These are phyloP conservation scores for Homarus gammarus DNA, from an alignment of 2,888 invertebrate species.

Conservation along the genomic window DNA sequence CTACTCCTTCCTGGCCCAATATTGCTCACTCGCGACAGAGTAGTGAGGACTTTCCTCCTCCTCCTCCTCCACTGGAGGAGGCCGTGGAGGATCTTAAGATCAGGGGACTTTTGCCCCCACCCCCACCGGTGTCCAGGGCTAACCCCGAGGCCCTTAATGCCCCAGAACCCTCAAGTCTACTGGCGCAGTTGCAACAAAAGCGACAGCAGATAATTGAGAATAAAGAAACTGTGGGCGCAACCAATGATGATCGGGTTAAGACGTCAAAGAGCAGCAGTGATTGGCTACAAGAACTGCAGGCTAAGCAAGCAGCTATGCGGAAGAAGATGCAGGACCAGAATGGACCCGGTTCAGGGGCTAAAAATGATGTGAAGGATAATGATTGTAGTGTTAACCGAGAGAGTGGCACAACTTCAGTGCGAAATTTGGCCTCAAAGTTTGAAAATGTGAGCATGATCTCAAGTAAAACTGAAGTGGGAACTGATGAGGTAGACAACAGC, in stretches of 20 bases:
- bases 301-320: constrained; percentile 83
- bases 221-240: constrained; percentile 75
- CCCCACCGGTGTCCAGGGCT: constrained; percentile 61
- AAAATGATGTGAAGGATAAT: constrained; percentile 38
- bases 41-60: constrained; percentile 93
- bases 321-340: constrained; percentile 79
- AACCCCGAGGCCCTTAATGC: constrained; percentile 50
- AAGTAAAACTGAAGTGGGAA: constrained; percentile 52
- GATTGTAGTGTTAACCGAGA: neutral
- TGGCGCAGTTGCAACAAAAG: constrained; percentile 77
- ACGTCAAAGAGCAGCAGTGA: constrained; percentile 81
- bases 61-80: constrained; percentile 82
- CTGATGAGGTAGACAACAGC: constrained; percentile 75
- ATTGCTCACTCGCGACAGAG: constrained; percentile 90
- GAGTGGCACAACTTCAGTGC: constrained; percentile 81
- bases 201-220: constrained; percentile 80
- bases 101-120: constrained; percentile 67
- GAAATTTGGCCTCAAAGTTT: constrained; percentile 90
- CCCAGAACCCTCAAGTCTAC: constrained; percentile 73
- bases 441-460: constrained; percentile 81
- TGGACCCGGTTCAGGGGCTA: constrained; percentile 52
- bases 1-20: constrained; percentile 85
- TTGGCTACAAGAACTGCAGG: constrained; percentile 89
- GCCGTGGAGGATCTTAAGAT: constrained; percentile 75
- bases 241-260: constrained; percentile 64